phyloP scores from a whole-genome alignment of 1,140 invertebrate genomes.

The Diorhabda elongata region DNA sequence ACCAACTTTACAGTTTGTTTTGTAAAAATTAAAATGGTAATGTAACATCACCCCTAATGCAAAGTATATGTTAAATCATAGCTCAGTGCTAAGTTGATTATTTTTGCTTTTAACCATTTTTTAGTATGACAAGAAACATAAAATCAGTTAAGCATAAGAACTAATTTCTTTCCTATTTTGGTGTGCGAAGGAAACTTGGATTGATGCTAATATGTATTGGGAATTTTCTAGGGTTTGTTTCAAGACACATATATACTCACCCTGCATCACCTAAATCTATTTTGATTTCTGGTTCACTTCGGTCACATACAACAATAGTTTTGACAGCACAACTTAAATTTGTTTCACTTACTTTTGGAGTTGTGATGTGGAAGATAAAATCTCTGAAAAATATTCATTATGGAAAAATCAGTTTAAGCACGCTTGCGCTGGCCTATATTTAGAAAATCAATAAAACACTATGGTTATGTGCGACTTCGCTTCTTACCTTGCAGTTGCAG shows the following conservation, averaged over 20 bases:
- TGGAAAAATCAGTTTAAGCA: constrained; percentile 24
- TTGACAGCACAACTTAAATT: constrained; percentile 72
- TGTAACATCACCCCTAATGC: no score
- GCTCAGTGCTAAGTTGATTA: no score
- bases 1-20: no score
- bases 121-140: no score
- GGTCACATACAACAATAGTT: constrained; percentile 74
- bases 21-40: no score
- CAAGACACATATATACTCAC: constrained; percentile 47
- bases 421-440: constrained; percentile 40
- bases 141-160: no score
- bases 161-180: no score
- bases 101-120: no score
- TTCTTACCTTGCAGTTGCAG: constrained; percentile 66
- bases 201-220: no score
- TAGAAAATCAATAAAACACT: constrained; percentile 39
- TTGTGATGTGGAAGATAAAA: constrained; percentile 65
- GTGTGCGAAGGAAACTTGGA: no score
- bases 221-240: no score
- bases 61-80: no score
- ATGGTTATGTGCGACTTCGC: constrained; percentile 35
- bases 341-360: constrained; percentile 59
- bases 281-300: constrained; percentile 65
- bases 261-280: constrained; percentile 49
- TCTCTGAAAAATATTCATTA: constrained; percentile 54